Evolutionary conservation across 2,113 vertebrate genomes (phyloP).

Genomic region (Burhinus bistriatus): DNA sequence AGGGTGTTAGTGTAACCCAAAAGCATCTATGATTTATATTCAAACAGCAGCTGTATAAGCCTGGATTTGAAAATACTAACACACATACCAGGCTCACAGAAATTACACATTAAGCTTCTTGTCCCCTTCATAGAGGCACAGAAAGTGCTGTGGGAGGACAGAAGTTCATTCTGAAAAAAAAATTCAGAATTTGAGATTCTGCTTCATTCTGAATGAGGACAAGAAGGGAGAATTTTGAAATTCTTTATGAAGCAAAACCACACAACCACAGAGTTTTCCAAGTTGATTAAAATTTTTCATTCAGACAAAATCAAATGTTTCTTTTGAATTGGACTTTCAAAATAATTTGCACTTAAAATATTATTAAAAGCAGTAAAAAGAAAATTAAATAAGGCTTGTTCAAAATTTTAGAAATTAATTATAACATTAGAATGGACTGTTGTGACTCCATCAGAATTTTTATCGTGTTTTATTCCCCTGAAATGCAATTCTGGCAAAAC

Average conservation of each 20-base stretch:
- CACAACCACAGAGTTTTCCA: neutral
- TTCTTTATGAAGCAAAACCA: neutral
- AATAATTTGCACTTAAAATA: neutral
- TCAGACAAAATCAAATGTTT: neutral
- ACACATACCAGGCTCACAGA: neutral
- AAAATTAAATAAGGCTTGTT: neutral
- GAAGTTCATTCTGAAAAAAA: neutral
- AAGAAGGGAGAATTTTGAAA: neutral
- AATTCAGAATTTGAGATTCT: neutral
- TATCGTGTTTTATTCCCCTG: neutral
- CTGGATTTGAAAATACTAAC: conserved; percentile 7
- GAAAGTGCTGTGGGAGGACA: neutral
- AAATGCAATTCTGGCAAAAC: neutral
- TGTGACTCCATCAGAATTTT: neutral
- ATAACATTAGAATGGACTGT: neutral
- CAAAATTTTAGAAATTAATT: neutral
- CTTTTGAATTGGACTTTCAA: neutral
- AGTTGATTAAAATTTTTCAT: neutral
- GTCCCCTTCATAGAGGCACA: neutral
- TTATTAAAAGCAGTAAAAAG: neutral
- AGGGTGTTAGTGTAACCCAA: conserved; percentile 23
- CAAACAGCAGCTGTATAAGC: conserved; percentile 10
- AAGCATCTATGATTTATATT: conserved; percentile 29
- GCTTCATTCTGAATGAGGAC: neutral
- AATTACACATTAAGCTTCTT: neutral